phyloP scores from a whole-genome alignment of 2,888 invertebrate genomes.

The Allophyes oxyacanthae region DNA sequence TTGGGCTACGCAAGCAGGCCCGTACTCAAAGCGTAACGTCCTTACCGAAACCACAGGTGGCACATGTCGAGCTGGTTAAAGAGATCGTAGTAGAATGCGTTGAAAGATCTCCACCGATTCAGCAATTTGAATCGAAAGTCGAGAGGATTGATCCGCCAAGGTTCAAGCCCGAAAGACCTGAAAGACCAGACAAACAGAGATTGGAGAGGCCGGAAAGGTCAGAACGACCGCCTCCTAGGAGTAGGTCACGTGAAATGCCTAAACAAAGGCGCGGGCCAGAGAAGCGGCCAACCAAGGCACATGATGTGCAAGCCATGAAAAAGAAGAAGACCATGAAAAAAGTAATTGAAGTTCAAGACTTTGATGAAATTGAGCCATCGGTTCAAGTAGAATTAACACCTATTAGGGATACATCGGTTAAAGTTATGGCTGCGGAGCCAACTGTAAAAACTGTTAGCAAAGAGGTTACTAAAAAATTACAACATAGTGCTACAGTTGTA shows the following conservation, averaged over 20 bases:
- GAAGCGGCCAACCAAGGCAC: slow-evolving; percentile 76
- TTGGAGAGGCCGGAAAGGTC: slow-evolving; percentile 63
- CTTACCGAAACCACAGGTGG: slow-evolving; percentile 79
- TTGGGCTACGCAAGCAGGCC: slow-evolving; percentile 87
- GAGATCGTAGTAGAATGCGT: slow-evolving; percentile 74
- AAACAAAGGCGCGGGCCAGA: slow-evolving; percentile 79
- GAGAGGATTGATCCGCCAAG: slow-evolving; percentile 59
- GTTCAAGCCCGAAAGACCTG: slow-evolving; percentile 58
- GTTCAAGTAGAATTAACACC: slow-evolving; percentile 51
- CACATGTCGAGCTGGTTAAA: slow-evolving; percentile 78
- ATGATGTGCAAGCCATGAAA: slow-evolving; percentile 74
- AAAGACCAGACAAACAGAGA: slow-evolving; percentile 63
- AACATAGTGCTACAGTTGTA: slow-evolving; percentile 74
- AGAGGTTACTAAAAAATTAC: slow-evolving; percentile 70
- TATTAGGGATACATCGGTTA: slow-evolving; percentile 20
- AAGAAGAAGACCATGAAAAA: slow-evolving; percentile 80
- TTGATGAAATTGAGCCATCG: slow-evolving; percentile 71
- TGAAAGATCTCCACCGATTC: slow-evolving; percentile 65
- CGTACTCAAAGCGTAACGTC: slow-evolving; percentile 67
- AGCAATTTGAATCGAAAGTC: slow-evolving; percentile 62
- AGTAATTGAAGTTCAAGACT: slow-evolving; percentile 82
- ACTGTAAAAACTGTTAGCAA: slow-evolving; percentile 32
- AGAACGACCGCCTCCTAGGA: slow-evolving; percentile 70
- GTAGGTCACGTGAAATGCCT: slow-evolving; percentile 81
- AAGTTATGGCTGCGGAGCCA: slow-evolving; percentile 29